Conservation (phyloP, 2,113 vertebrate genomes). For the Actinemys pallida region DNA sequence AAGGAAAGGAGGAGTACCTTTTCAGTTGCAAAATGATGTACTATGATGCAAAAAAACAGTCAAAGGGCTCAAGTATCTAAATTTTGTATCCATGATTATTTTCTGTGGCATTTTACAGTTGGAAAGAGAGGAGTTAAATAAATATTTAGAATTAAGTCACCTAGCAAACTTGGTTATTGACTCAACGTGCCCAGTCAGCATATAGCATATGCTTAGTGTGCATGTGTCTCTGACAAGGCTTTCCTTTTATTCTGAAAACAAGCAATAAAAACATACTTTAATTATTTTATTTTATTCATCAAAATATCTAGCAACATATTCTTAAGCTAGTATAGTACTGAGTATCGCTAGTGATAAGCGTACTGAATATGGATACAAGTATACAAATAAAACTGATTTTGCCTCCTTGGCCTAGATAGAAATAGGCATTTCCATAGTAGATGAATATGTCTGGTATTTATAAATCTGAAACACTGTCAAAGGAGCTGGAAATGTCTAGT, state of each 20-base stretch:
- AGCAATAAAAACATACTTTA: not conserved
- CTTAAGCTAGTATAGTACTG: accelerated
- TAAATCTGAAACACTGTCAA: not conserved
- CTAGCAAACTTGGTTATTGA: not conserved
- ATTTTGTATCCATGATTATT: not conserved
- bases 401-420: not conserved
- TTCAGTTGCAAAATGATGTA: conserved; percentile 9
- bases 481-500: not conserved
- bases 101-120: not conserved
- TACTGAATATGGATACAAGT: not conserved
- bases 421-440: not conserved
- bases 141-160: not conserved
- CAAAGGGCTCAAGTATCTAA: not conserved
- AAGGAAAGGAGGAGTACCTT: not conserved
- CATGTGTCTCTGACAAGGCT: not conserved
- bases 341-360: not conserved
- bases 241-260: not conserved
- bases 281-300: not conserved
- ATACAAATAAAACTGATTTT: not conserved
- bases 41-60: conserved; percentile 19
- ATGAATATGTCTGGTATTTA: not conserved
- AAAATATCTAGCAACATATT: not conserved
- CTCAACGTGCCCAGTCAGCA: not conserved
- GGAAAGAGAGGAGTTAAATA: not conserved
- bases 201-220: not conserved